Base-by-base conservation (phyloP, 1,140 invertebrate genomes). In the Drosophila lowei region DNA sequence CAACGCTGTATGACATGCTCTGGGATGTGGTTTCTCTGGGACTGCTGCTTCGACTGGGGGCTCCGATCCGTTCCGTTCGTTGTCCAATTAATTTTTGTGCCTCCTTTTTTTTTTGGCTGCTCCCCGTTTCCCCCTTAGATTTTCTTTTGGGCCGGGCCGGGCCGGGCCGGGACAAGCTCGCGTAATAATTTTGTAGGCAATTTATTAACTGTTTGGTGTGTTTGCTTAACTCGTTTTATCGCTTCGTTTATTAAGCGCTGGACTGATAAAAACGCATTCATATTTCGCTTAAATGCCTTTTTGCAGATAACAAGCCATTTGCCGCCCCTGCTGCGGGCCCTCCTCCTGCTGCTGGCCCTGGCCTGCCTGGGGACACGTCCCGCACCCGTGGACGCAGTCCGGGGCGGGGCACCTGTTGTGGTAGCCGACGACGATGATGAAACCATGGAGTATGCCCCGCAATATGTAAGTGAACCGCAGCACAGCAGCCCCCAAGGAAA, bases 151-250 rank as follows among this genome's bases (percentile, higher is more conserved):
- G 43, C 30, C 8, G 9, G 9, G 34, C 30, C 30, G 2, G 8
- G 49, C 38, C 44, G 28, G 52, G 15, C 44, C n/a, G 18, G 50
- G 41, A 25, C 47, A 73, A 67, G 77, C 61, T 86, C 81, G 80
- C 80, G 80, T 80, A 85, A 85, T 85, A 80, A 85, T 86, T 85
- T 85, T 85, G 80, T 85, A 65, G 81, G 46, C 77, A 86, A 85
- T 85, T 85, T 85, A 85, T 85, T 80, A 86, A 70, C 66, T 74
- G 56, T 71, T 65, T 43, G 30, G 50, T 44, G 21, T 61, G 52
- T 72, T 73, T 65, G 44, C 48, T 66, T 71, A 74, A 77, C 65
- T 85, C 63, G 77, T 86, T 86, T 86, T 86, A 86, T 84, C 79
- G 75, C 64, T 64, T 49, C 80, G 77, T 84, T 83, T 83, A 86